phyloP scores from a whole-genome alignment of 2,113 vertebrate species.

The Pristiophorus japonicus region DNA sequence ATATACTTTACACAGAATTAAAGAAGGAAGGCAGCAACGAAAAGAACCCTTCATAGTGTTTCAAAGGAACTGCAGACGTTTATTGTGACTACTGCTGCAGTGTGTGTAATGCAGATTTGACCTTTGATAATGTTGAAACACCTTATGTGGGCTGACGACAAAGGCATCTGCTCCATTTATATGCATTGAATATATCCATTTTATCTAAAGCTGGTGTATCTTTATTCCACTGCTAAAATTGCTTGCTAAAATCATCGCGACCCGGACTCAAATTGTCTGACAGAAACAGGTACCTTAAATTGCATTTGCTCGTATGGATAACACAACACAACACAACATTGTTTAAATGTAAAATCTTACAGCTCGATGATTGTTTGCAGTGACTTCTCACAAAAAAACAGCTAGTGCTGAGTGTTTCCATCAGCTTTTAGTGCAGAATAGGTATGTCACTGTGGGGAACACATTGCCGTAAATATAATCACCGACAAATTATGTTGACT shows the following conservation, averaged over 20 bases:
- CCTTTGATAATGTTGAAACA: slow-evolving; percentile 35
- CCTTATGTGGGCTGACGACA: slow-evolving; percentile 9
- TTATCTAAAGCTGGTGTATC: not conserved
- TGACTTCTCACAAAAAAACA: not conserved
- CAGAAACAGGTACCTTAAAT: not conserved
- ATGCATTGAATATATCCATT: not conserved
- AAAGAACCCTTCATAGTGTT: slow-evolving; percentile 6
- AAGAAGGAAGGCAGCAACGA: not conserved
- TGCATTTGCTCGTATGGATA: not conserved
- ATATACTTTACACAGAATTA: not conserved
- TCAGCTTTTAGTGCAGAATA: not conserved
- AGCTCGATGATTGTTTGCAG: too few relatives aligned
- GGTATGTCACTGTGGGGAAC: not conserved
- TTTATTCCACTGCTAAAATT: not conserved
- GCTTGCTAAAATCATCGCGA: not conserved
- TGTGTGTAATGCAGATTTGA: slow-evolving; percentile 30
- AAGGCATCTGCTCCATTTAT: slow-evolving; percentile 2
- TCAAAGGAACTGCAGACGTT: slow-evolving; percentile 31
- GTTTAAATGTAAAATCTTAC: not conserved
- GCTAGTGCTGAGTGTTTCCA: not conserved
- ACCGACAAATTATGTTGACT: not conserved
- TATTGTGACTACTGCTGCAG: slow-evolving; percentile 1
- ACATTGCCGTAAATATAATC: not conserved
- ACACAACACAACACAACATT: not conserved
- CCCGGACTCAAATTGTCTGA: not conserved